Evolutionary conservation across 2,797 vertebrate species (phyloP), one percentile per base, ranked within the genome.

Genomic region (Coracias cyanogaster): DNA sequence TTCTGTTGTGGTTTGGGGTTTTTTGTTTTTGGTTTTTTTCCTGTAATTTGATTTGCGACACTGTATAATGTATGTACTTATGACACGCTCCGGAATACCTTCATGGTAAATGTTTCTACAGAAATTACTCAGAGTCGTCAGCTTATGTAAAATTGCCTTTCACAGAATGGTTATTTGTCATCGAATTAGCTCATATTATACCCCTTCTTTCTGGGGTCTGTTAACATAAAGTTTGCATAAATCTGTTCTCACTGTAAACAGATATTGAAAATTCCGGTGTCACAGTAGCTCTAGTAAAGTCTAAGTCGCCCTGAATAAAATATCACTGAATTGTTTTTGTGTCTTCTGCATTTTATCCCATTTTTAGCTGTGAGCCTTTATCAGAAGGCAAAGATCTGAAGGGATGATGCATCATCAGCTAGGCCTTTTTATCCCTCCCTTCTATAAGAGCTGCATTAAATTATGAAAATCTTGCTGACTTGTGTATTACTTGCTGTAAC

Each of bases 391-490:
- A 35, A 82, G n/a, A 48, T 93, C 21, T 48, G 54, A 89, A 89
- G 35, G 37, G 62, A 18, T 69, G 39, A 72, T 70, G 46, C 29
- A 70, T 89, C 54, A 62, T 51, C 77, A 92, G 16, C 73, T 57
- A 90, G 49, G 37, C 45, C 9, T 69, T 74, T 45, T 64, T 26
- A 64, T 39, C 3, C 1, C 7, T 70, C 25, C 37, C 28, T 82
- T 78, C 61, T 83, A 10, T 71, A 62, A 62, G 82, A 93, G 41
- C 55, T 93, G 35, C 43, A 57, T 84, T 86, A 73, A 82, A 67
- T 87, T 52, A 58, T 58, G 48, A 24, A 69, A 82, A 62, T 58
- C 82, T 93, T 93, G 76, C 85, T 93, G 88, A 86, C 54, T 95
- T 90, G 66, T 46, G 5, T 88, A 65, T 94, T 94, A 52, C 0